Percentiles rank a stretch among this genome's conserved stretches.
These are phyloP conservation scores for Epinephelus coioides DNA, from an alignment of 2,797 vertebrate genomes.

Conservation along the genomic window DNA sequence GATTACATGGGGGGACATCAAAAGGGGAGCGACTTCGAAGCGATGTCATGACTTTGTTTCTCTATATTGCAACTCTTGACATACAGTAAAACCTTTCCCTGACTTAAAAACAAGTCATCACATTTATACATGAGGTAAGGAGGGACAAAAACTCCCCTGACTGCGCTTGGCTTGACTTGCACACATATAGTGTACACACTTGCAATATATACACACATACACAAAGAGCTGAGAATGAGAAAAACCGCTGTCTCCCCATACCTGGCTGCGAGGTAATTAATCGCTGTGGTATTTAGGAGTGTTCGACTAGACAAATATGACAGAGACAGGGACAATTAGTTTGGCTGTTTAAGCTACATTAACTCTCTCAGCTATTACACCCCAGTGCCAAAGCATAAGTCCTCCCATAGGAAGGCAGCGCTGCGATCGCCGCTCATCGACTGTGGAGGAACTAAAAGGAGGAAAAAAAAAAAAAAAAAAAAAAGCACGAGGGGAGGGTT, in stretches of 20 bases:
- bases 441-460: slow-evolving; percentile 69
- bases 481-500: slow-evolving; percentile 85
- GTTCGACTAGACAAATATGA: slow-evolving; percentile 99
- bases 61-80: slow-evolving; percentile 79
- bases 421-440: slow-evolving; percentile 90
- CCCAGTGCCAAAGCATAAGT: slow-evolving; percentile 56
- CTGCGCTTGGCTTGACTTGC: slow-evolving; percentile 48
- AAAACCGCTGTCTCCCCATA: slow-evolving; percentile 82
- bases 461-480: slow-evolving; percentile 76
- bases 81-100: slow-evolving; percentile 49
- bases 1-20: too few species aligned
- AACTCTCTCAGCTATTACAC: slow-evolving; percentile 96
- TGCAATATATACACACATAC: slow-evolving; percentile 52
- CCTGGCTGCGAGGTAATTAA: slow-evolving; percentile 97
- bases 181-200: slow-evolving; percentile 36
- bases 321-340: slow-evolving; percentile 99
- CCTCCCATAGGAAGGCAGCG: slow-evolving; percentile 86
- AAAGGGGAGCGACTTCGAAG: neutral
- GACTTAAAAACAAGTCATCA: slow-evolving; percentile 85
- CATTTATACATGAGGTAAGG: slow-evolving; percentile 87
- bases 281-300: slow-evolving; percentile 98
- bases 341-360: slow-evolving; percentile 99
- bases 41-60: slow-evolving; percentile 24
- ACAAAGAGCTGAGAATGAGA: slow-evolving; percentile 16
- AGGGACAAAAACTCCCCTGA: slow-evolving; percentile 86